Base-by-base conservation (phyloP, 2,797 vertebrate species). In the Chrysocyon brachyurus region DNA sequence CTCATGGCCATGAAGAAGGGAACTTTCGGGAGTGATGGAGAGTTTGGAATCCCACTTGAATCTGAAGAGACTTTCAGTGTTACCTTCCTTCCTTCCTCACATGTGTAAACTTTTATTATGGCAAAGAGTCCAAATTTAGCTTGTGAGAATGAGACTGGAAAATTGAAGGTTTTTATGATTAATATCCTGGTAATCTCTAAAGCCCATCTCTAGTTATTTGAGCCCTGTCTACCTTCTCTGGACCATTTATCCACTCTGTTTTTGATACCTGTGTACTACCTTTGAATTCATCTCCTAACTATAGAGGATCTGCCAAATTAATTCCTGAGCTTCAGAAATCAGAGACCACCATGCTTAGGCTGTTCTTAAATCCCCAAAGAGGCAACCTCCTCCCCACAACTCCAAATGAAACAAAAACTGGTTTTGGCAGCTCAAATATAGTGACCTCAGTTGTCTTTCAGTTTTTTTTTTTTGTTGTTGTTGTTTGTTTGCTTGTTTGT, bases 361-460 rank as follows among this genome's bases (percentile, higher is more conserved):
- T 98, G 94, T 97, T 98, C 97, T 97, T 97, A 97, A 98, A 97
- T 97, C 93, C 77, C 96, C 52, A 75, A 96, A 96, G 92, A 98
- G 86, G 72, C 56, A 95, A 97, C 17, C 40, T 68, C 92, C 28
- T 89, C 63, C 86, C 83, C 66, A 78, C 54, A 97, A 78, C 49
- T 87, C 88, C 94, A 96, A 96, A 97, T 84, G 96, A 94, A 88
- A 97, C 96, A 98, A 98, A 95, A 98, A 59, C 14, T 89, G 9
- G 15, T 63, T 96, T 96, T 96, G 95, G 94, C n/a, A 95, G 77
- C 73, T 96, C 91, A 97, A 92, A 95, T 96, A 89, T 96, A 97
- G 88, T 95, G 84, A 93, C 89, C 87, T 97, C 91, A 91, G 79
- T 0, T 98, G 88, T 97, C 63, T 98, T 97, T 91, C 95, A 95